These are phyloP conservation scores for Atta texana DNA, from an alignment of 1,140 invertebrate genomes.

Conservation along the genomic window DNA sequence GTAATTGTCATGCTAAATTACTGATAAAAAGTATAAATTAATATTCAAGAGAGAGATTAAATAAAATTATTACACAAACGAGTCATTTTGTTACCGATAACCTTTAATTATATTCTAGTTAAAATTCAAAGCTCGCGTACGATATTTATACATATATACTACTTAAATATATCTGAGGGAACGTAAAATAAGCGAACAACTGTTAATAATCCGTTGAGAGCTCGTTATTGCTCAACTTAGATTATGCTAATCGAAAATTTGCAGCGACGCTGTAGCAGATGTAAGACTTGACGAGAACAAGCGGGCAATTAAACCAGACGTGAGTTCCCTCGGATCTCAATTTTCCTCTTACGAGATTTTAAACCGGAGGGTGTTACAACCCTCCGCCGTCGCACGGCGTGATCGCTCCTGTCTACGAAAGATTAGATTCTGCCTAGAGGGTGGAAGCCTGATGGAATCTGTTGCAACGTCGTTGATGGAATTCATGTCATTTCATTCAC, in stretches of 20 bases:
- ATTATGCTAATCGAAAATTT: slow-evolving; percentile 40
- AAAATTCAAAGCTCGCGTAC: slow-evolving; percentile 8
- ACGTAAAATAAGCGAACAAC: slow-evolving; percentile 1
- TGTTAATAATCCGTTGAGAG: slow-evolving; percentile 13
- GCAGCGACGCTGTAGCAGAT: slow-evolving; percentile 8
- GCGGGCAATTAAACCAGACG: slow-evolving; percentile 48
- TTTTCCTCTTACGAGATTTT: slow-evolving; percentile 47
- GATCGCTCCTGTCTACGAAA: slow-evolving; percentile 49
- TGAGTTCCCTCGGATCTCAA: neutral
- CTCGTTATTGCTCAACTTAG: slow-evolving; percentile 11
- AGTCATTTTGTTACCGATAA: neutral
- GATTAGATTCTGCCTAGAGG: slow-evolving; percentile 54
- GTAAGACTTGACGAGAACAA: slow-evolving; percentile 17
- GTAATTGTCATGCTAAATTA: neutral
- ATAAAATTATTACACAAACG: slow-evolving; percentile 5
- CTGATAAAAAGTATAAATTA: neutral
- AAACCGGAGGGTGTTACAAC: slow-evolving; percentile 35
- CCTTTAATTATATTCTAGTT: neutral
- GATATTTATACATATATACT: neutral
- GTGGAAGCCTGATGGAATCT: slow-evolving; percentile 17
- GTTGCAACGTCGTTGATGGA: slow-evolving; percentile 27
- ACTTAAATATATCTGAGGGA: neutral
- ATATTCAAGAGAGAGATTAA: slow-evolving; percentile 8
- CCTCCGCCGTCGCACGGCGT: neutral
- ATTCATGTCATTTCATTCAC: slow-evolving; percentile 24